phyloP scores from a whole-genome alignment of 2,888 invertebrate genomes.

The Empis stercorea region DNA sequence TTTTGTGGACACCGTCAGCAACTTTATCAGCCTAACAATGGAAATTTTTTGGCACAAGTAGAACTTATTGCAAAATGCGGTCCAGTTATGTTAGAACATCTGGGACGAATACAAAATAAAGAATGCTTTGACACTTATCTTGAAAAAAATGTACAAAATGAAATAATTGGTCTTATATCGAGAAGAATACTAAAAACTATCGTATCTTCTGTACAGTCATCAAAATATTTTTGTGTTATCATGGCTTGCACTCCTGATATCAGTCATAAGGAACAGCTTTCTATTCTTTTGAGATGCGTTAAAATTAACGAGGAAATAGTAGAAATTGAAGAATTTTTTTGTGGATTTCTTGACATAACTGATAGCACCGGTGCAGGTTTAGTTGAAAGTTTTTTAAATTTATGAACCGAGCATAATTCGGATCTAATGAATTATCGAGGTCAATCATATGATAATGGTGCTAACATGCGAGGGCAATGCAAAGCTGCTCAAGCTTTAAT shows the following conservation, averaged over 20 bases:
- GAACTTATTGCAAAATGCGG: not conserved
- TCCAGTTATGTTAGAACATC: not conserved
- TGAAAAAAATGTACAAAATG: not conserved
- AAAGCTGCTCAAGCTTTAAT: too few species aligned
- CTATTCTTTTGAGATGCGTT: constrained; percentile 1
- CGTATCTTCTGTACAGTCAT: not conserved
- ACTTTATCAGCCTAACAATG: not conserved
- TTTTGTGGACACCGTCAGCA: not conserved
- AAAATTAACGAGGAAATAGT: not conserved
- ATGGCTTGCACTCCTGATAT: not conserved
- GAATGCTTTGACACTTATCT: not conserved
- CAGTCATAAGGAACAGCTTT: not conserved
- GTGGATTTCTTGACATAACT: not conserved
- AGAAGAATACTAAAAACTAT: not conserved
- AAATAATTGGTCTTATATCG: too few species aligned
- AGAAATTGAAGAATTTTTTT: not conserved
- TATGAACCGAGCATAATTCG: not conserved
- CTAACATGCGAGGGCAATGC: not conserved
- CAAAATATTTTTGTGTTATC: not conserved
- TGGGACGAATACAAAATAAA: not conserved
- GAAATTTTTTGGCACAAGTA: not conserved
- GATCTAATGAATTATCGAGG: not conserved
- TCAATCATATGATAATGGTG: not conserved
- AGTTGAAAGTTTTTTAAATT: not conserved
- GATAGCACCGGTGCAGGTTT: not conserved